Conservation (phyloP, 2,113 vertebrate species). For the Montifringilla adamsi region DNA sequence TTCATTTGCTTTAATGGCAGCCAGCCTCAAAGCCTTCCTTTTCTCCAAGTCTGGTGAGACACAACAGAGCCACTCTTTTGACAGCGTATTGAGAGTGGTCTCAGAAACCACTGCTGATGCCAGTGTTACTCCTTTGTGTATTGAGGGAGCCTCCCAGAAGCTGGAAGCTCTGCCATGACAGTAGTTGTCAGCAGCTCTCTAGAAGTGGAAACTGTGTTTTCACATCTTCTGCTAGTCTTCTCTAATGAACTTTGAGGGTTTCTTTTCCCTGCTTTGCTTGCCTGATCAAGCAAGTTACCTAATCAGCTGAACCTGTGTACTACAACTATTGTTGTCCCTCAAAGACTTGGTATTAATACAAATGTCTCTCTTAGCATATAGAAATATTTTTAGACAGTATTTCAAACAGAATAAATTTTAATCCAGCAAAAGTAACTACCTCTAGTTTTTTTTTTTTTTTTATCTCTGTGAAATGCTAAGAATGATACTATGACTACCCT, state of each 20-base stretch:
- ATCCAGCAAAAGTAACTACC: neutral
- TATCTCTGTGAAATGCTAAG: neutral
- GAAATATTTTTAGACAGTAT: neutral
- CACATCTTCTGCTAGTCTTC: neutral
- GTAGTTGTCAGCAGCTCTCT: neutral
- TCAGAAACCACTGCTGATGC: neutral
- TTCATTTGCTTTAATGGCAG: neutral
- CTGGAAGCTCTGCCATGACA: neutral
- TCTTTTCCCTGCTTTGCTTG: accelerated
- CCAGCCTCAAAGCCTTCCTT: neutral
- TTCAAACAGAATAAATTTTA: neutral
- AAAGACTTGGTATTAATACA: neutral
- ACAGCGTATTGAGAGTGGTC: accelerated
- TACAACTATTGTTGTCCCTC: neutral
- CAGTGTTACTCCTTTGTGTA: neutral
- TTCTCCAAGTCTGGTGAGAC: neutral
- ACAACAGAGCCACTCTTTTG: neutral
- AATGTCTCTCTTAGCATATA: neutral
- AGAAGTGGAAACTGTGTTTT: neutral
- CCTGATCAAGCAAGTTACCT: neutral
- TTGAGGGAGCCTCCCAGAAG: neutral
- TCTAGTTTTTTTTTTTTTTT: neutral
- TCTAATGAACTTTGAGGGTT: accelerated
- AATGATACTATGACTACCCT: neutral
- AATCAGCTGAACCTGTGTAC: neutral